A percentile compares a stretch with the other conserved stretches of the same genome.
Evolutionary conservation across 2,797 vertebrate species (phyloP).

Genomic region (Myotis findleyi): DNA sequence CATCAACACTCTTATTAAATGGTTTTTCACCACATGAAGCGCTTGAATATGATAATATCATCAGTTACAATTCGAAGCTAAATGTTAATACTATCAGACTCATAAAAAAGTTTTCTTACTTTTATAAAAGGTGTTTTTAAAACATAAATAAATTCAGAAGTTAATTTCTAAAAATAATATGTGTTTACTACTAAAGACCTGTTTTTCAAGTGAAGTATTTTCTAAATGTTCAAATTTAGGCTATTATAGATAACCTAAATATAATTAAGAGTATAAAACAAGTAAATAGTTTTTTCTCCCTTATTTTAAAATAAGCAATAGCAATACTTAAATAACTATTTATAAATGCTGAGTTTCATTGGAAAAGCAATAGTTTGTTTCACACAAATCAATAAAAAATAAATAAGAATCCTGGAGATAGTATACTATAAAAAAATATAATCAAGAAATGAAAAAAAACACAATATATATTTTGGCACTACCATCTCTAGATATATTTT

Average conservation of each 20-base stretch:
- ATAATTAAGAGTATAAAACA: background rate
- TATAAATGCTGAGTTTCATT: background rate
- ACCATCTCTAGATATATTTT: background rate
- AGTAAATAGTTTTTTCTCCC: background rate
- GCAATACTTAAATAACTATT: background rate
- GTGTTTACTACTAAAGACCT: background rate
- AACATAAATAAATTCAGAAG: background rate
- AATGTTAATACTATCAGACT: background rate
- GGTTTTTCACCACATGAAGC: background rate
- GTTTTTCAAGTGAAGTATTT: background rate
- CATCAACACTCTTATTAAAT: background rate
- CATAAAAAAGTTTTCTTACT: background rate
- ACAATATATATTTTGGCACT: background rate
- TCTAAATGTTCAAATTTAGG: background rate
- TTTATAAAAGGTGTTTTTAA: background rate
- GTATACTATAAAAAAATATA: background rate
- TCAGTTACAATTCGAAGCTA: background rate
- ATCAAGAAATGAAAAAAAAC: background rate
- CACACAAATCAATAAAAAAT: background rate
- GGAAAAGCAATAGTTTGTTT: background rate
- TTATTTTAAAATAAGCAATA: background rate
- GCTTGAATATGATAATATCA: background rate
- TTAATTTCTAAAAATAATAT: background rate
- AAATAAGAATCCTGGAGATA: background rate
- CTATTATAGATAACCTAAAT: background rate